These are phyloP conservation scores for Calephelis virginiensis DNA, from an alignment of 1,140 invertebrate species.

Conservation along the genomic window DNA sequence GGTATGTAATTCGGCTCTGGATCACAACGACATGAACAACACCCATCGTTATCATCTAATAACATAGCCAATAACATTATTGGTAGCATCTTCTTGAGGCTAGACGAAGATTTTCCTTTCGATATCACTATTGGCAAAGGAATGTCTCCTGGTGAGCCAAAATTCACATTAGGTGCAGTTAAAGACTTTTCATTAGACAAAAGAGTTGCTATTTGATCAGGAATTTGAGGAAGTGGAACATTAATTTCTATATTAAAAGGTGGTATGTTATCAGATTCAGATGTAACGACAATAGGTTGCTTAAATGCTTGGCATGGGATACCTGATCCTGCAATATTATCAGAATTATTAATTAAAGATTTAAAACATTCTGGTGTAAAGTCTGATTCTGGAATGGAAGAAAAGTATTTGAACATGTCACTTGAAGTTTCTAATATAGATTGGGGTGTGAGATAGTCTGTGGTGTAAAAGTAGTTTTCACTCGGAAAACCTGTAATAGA, in stretches of 20 bases:
- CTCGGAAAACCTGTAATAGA: background rate
- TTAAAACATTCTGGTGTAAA: background rate
- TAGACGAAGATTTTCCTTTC: constrained; percentile 32
- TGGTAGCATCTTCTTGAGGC: constrained; percentile 36
- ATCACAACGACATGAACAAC: constrained; percentile 29
- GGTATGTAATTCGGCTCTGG: constrained; percentile 40
- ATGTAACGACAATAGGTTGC: background rate
- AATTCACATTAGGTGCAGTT: background rate
- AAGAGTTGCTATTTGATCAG: background rate
- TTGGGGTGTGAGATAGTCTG: background rate
- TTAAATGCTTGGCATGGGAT: background rate
- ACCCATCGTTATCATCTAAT: constrained; percentile 33
- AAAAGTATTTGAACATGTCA: constrained; percentile 2
- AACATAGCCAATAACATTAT: constrained; percentile 43
- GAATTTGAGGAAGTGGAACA: background rate
- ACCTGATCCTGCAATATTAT: background rate
- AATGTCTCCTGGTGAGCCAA: background rate
- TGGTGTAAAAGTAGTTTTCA: background rate
- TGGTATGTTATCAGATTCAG: background rate
- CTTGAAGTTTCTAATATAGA: background rate
- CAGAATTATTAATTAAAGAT: background rate
- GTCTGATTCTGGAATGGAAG: background rate
- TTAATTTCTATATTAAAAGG: constrained; percentile 14
- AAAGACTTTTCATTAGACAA: background rate
- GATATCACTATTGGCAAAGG: constrained; percentile 5